Base-by-base conservation (phyloP, 2,113 vertebrate species). In the Cebus imitator region DNA sequence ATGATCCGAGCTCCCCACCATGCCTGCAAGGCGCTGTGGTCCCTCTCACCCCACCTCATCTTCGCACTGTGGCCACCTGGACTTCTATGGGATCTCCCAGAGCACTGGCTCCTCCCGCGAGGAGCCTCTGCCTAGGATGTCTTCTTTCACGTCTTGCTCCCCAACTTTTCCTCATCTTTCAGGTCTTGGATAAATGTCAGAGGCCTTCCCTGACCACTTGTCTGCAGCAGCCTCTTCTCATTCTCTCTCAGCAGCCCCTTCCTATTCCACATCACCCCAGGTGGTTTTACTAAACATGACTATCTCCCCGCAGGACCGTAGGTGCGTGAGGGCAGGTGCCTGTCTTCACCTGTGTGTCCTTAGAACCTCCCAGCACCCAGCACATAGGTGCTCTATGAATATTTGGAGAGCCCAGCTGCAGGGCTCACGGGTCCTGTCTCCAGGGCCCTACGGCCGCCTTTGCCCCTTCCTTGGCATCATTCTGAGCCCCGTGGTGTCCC, bases 1-100 rank as follows among this genome's bases (percentile, higher is more conserved):
- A 23, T 3, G 4, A 5, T 1, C 4, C 0, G 4, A 40, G 21
- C 80, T 57, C 48, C 17, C 40, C 6, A 27, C 35, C 14, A 3
- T 9, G 64, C 68, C 79, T 32, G 52, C 16, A 8, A 70, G 37
- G 27, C 48, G 35, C 83, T 37, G 32, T 3, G 27, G 50, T 43
- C 48, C 85, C 57, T 40, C 18, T 20, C 13, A 9, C 23, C 52
- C 64, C 17, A 1, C 52, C 16, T 37, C 10, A 37, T 23, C 80
- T 2, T 1, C 52, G n/a, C 43, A 57, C 55, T 80, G 21, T 3
- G 13, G 11, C 50, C 50, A 20, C 17, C 50, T 27, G n/a, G 8
- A 2, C 58, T 90, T 70, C 72, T 82, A 68, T 81, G 25, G 55
- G n/a, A 23, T 70, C 10, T 57, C 76, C 21, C 43, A 13, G 52